Conservation (phyloP, 2,888 invertebrate species). For the Mantis religiosa region DNA sequence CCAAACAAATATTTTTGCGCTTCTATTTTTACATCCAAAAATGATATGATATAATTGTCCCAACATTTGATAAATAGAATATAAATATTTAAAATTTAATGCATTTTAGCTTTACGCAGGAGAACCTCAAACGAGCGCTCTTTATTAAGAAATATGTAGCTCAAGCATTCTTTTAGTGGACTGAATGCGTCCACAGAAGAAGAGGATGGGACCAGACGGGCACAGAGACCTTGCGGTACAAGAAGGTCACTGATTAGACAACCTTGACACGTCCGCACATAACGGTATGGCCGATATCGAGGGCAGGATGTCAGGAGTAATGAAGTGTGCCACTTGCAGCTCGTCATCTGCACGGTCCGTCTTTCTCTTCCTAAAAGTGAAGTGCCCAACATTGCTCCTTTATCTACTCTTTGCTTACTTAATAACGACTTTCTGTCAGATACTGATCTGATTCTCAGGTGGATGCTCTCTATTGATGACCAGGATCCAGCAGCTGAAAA, state of each 20-base stretch:
- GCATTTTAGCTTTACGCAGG: no score
- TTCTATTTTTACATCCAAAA: no score
- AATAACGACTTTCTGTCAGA: not conserved
- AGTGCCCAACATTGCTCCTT: not conserved
- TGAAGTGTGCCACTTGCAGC: not conserved
- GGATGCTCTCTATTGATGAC: no score
- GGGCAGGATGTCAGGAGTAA: not conserved
- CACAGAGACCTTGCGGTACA: not conserved
- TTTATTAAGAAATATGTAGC: no score
- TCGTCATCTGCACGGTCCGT: not conserved
- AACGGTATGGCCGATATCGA: not conserved
- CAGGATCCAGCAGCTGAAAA: no score
- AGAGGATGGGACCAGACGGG: not conserved
- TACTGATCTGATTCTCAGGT: not conserved
- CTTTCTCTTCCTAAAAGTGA: not conserved
- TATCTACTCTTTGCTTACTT: not conserved
- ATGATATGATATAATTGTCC: no score
- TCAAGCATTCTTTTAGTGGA: not conserved
- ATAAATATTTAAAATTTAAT: no score
- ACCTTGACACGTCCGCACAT: conserved; percentile 5
- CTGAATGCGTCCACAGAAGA: not conserved
- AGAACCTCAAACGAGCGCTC: no score
- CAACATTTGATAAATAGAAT: no score
- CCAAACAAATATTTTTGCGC: no score
- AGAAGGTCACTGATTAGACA: conserved; percentile 2